Evolutionary conservation across 2,113 vertebrate genomes (phyloP), one percentile per base, ranked within the genome.

Genomic region (Echinops telfairi): DNA sequence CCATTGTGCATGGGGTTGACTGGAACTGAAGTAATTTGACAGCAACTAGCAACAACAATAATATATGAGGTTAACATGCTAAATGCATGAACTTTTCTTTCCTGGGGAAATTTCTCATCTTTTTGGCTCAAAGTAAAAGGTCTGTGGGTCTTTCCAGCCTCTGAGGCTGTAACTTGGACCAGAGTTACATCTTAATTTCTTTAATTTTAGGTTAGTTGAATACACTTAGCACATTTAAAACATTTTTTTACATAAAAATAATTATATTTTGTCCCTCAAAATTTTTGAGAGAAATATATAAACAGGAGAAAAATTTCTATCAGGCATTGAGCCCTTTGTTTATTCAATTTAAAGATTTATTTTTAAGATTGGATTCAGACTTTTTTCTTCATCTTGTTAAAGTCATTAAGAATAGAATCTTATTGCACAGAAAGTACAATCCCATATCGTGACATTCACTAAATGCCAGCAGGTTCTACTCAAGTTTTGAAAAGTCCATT

Each of bases 381-480:
- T 93, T 94, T 79, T 40, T 68, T 68, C 81, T 66, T 80, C n/a
- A 64, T 82, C 20, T 60, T 38, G 22, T 71, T 95, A 96, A 95
- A 97, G 64, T 94, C 90, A 97, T 73, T 89, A 95, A 93, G 89
- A 95, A 96, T 93, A 92, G 70, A 92, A 95, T 89, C 40, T 62
- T 80, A 60, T 64, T 94, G 40, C 47, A 87, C 36, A 94, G 83
- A 94, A 81, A 92, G 87, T 70, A 47, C 53, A 92, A 57, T 66
- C 25, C 70, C 73, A 77, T 88, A 93, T 86, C 86, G 84, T 97
- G 95, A 97, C 96, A 97, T 97, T 97, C 88, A 94, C 89, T 96
- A 95, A 96, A 96, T 97, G 92, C 90, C 97, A 96, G 68, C 38
- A 86, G 57, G 23, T 77, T 91, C 77, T n/a, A 57, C 33, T 96